phyloP scores from a whole-genome alignment of 2,113 vertebrate species.

The Meriones unguiculatus region DNA sequence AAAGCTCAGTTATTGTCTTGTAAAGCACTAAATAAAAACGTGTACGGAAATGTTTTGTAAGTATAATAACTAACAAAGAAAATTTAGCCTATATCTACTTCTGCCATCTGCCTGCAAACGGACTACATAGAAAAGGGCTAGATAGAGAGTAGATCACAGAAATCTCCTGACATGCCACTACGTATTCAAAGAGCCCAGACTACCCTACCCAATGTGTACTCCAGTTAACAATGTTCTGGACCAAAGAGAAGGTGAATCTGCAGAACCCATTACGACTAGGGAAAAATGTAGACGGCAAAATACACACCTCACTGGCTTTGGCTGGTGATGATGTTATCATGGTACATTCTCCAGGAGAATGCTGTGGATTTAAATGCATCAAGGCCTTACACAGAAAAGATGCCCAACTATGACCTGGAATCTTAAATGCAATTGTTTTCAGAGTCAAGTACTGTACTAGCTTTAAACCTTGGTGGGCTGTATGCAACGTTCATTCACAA shows the following conservation, averaged over 20 bases:
- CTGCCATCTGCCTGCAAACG: constrained; percentile 2
- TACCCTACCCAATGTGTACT: background rate
- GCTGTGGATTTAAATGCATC: constrained; percentile 32
- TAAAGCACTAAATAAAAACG: constrained; percentile 24
- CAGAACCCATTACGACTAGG: background rate
- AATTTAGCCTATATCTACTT: background rate
- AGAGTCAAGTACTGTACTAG: constrained; percentile 26
- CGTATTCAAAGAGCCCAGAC: background rate
- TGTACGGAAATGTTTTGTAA: constrained; percentile 37
- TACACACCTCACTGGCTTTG: background rate
- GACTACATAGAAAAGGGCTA: background rate
- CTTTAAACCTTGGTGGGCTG: constrained; percentile 7
- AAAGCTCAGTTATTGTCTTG: constrained; percentile 26
- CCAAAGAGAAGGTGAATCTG: constrained; percentile 42
- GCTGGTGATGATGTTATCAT: background rate
- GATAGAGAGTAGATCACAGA: background rate
- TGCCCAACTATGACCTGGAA: background rate
- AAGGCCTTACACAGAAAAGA: constrained; percentile 20
- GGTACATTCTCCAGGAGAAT: background rate
- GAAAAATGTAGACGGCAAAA: constrained; percentile 20
- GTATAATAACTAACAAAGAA: constrained; percentile 33
- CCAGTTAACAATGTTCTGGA: background rate
- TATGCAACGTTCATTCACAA: constrained; percentile 12
- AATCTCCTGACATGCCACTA: constrained; percentile 13
- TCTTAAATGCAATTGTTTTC: constrained; percentile 45